Percentiles rank a stretch among this genome's conserved stretches.
Conservation (phyloP, 1,140 invertebrate genomes). For the Bombus haemorrhoidalis region DNA sequence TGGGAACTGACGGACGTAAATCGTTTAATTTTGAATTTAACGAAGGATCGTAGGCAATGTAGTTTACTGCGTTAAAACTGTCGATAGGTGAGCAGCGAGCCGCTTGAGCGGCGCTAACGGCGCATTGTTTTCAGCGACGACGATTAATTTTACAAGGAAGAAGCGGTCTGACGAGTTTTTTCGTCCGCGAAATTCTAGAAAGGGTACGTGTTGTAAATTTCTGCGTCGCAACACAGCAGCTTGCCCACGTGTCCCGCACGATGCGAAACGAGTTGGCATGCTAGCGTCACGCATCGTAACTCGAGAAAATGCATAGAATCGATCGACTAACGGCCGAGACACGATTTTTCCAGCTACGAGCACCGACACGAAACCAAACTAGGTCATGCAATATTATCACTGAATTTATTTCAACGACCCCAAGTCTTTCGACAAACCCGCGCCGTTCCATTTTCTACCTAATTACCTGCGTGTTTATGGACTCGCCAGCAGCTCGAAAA, state of each 20-base stretch:
- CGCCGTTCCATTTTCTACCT: neutral
- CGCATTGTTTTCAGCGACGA: neutral
- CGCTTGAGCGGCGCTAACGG: neutral
- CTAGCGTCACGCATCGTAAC: slow-evolving; percentile 65
- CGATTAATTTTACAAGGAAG: neutral
- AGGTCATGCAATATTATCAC: slow-evolving; percentile 42
- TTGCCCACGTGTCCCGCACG: slow-evolving; percentile 43
- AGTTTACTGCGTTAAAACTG: too few relatives aligned
- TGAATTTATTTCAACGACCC: slow-evolving; percentile 28
- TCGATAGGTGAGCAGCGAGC: neutral
- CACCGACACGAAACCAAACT: slow-evolving; percentile 43
- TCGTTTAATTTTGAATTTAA: too few relatives aligned
- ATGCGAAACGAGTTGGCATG: slow-evolving; percentile 59
- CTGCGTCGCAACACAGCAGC: neutral
- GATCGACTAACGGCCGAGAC: slow-evolving; percentile 66
- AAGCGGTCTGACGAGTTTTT: neutral
- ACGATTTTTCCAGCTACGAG: slow-evolving; percentile 62
- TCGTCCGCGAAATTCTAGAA: slow-evolving; percentile 9
- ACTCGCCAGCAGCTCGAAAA: neutral
- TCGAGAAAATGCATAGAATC: slow-evolving; percentile 65
- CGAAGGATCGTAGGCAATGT: too few relatives aligned
- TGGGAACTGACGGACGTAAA: too few relatives aligned
- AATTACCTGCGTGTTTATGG: neutral
- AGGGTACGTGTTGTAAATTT: neutral
- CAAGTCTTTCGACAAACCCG: neutral